Conservation (phyloP, 1,140 invertebrate species). For the Chironomus striatipennis region DNA sequence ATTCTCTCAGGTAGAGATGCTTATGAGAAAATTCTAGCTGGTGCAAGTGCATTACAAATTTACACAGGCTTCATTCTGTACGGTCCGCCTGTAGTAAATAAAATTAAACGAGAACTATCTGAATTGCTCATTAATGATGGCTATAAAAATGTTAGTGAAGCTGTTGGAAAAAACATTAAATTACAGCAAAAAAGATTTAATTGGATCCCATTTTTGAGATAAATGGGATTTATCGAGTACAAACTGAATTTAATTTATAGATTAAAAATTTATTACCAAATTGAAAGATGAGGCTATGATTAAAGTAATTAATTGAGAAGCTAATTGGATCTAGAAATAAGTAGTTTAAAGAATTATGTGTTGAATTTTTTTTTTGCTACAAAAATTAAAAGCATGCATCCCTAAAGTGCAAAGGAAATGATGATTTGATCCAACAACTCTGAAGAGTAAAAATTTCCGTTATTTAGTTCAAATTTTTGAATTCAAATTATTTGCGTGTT, state of each 20-base stretch:
- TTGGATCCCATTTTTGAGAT: not conserved
- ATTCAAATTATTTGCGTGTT: no score
- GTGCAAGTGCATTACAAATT: constrained; percentile 75
- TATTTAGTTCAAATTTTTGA: no score
- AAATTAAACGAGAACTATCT: constrained; percentile 72
- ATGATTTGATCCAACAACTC: no score
- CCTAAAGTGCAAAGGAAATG: no score
- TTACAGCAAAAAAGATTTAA: not conserved
- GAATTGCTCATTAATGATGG: constrained; percentile 52
- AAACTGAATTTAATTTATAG: not conserved
- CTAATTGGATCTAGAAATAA: constrained; percentile 47
- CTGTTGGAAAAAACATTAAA: constrained; percentile 47
- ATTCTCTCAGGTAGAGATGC: constrained; percentile 73
- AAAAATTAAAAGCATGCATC: no score
- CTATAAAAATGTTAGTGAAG: constrained; percentile 46
- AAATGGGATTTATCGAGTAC: not conserved
- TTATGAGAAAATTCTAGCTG: constrained; percentile 80
- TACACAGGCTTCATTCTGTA: constrained; percentile 75
- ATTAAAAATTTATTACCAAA: not conserved
- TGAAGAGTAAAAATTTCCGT: no score
- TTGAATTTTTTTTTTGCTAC: no score
- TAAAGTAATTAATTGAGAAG: not conserved
- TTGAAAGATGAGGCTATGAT: not conserved
- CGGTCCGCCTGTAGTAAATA: constrained; percentile 62
- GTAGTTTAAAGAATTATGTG: constrained; percentile 74